Conservation (phyloP, 92 coral and sea anemone genomes). For the Palythoa grandis region DNA sequence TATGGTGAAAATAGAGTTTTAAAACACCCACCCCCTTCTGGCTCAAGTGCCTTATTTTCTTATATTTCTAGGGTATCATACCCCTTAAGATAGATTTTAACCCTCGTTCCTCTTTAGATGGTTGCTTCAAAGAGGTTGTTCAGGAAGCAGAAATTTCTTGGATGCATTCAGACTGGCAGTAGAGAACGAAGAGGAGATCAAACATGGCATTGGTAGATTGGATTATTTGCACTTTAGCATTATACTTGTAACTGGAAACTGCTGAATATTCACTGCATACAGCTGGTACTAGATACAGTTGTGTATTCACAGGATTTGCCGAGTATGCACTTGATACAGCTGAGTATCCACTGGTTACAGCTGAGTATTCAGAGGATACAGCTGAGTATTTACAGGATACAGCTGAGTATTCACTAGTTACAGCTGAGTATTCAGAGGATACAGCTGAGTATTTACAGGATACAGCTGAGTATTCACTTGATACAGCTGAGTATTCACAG, state of each 20-base stretch:
- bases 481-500: too few relatives aligned
- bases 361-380: background rate
- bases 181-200: conserved; percentile 90
- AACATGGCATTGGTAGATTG: conserved; percentile 83
- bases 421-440: too few relatives aligned
- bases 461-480: too few relatives aligned
- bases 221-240: background rate
- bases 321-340: background rate
- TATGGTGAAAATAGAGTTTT: too few relatives aligned
- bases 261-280: background rate
- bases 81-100: background rate
- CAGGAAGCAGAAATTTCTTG: conserved; percentile 90
- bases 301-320: background rate
- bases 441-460: too few relatives aligned
- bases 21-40: too few relatives aligned
- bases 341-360: background rate
- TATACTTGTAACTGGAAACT: background rate
- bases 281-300: background rate
- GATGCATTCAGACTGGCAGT: conserved; percentile 97
- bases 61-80: too few relatives aligned
- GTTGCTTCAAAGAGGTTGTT: conserved; percentile 85
- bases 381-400: background rate
- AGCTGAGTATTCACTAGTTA: too few relatives aligned
- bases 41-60: too few relatives aligned
- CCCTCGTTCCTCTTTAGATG: conserved; percentile 57